These are phyloP conservation scores for Euclidia mi DNA, from an alignment of 2,888 invertebrate species.

Conservation along the genomic window DNA sequence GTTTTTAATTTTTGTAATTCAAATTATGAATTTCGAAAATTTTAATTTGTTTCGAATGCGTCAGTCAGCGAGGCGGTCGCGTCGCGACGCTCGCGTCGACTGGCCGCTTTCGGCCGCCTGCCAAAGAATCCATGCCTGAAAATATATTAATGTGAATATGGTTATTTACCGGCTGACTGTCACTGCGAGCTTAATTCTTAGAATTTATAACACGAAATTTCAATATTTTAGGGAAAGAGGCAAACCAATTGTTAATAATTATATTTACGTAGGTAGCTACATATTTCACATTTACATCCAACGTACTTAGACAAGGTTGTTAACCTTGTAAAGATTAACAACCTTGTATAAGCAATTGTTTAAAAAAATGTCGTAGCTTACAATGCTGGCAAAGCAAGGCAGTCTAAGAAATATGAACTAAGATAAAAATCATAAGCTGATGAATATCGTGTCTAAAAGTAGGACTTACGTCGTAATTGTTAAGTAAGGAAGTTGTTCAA, in stretches of 20 bases:
- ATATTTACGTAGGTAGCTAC: background rate
- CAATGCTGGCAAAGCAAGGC: background rate
- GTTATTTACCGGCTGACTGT: slow-evolving; percentile 68
- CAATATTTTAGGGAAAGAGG: no score
- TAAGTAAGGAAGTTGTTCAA: slow-evolving; percentile 8
- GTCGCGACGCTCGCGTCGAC: slow-evolving; percentile 80
- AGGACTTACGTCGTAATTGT: slow-evolving; percentile 1
- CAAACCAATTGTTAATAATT: no score
- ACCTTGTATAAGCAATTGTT: no score
- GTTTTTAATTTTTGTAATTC: slow-evolving; percentile 33
- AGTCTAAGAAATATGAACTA: background rate
- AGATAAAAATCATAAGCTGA: background rate
- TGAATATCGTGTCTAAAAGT: no score
- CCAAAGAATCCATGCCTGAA: slow-evolving; percentile 85
- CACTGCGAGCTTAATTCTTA: slow-evolving; percentile 47
- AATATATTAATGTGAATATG: slow-evolving; percentile 86
- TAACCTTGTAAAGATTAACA: slow-evolving; percentile 24
- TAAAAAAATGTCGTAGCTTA: background rate
- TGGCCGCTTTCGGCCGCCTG: slow-evolving; percentile 83
- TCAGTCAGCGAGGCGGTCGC: slow-evolving; percentile 76
- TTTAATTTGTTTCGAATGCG: slow-evolving; percentile 57
- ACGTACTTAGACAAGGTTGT: slow-evolving; percentile 10
- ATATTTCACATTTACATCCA: slow-evolving; percentile 1
- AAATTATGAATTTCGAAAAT: slow-evolving; percentile 65
- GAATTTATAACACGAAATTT: slow-evolving; percentile 3